These are phyloP conservation scores for Macaca mulatta DNA, from an alignment of 2,113 vertebrate genomes.

Conservation along the genomic window DNA sequence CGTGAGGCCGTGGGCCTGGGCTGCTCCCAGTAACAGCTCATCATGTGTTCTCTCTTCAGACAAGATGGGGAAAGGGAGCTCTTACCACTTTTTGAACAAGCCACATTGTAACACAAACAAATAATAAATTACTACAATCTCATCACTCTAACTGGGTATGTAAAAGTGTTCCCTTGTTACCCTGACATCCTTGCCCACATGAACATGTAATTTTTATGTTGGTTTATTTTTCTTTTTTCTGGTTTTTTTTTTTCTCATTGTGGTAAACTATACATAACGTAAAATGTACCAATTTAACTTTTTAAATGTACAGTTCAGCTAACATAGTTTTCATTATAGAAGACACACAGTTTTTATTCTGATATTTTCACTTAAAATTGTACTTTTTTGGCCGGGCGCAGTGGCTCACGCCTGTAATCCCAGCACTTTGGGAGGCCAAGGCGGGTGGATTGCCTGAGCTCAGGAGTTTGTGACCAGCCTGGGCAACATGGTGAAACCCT, in stretches of 20 bases:
- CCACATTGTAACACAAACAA: background rate
- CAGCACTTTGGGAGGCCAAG: no score
- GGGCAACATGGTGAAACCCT: no score
- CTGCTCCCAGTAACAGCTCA: slow-evolving; percentile 94
- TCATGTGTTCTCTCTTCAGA: slow-evolving; percentile 91
- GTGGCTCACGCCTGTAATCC: no score
- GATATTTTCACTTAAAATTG: background rate
- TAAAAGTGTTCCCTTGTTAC: background rate
- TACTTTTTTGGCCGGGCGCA: no score
- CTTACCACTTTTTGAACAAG: background rate
- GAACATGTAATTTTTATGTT: background rate
- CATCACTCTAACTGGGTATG: background rate
- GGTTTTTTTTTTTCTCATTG: background rate
- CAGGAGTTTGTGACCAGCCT: no score
- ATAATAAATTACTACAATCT: background rate
- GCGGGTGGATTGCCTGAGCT: no score
- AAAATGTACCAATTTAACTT: background rate
- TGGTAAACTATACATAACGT: background rate
- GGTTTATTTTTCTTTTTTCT: background rate
- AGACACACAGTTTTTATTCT: background rate
- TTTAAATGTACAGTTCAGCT: background rate
- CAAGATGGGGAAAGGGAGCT: background rate
- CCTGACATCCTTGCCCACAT: background rate
- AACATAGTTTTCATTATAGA: background rate
- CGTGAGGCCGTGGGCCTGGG: slow-evolving; percentile 67